phyloP scores from a whole-genome alignment of 92 coral and sea anemone species.

The Phenganax stokvisi region DNA sequence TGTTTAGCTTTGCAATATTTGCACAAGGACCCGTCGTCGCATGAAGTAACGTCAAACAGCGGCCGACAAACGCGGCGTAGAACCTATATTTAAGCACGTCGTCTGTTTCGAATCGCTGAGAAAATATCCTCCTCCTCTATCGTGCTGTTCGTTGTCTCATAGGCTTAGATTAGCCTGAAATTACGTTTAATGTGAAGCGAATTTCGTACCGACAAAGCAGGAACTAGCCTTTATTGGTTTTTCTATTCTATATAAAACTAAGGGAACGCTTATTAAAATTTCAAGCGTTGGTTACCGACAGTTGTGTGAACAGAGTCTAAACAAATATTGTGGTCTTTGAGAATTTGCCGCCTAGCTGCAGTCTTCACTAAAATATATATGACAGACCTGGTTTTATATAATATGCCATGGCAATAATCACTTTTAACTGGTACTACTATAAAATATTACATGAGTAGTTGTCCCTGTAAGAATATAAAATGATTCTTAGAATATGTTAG shows the following conservation, averaged over 20 bases:
- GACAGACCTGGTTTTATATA: no score
- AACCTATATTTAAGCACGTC: neutral
- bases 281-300: constrained; percentile 31
- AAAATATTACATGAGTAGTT: no score
- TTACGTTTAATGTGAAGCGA: constrained; percentile 2
- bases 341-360: constrained; percentile 19
- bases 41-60: constrained; percentile 17
- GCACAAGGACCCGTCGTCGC: constrained; percentile 7
- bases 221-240: constrained; percentile 14
- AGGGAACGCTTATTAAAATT: constrained; percentile 33
- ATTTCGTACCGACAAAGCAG: constrained; percentile 31
- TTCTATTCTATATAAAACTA: constrained; percentile 13
- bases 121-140: neutral
- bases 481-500: no score
- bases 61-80: constrained; percentile 17
- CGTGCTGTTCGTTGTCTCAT: neutral
- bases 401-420: no score
- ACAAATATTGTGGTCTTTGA: constrained; percentile 36
- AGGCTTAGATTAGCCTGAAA: constrained; percentile 3
- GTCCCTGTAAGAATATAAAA: no score
- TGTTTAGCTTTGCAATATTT: constrained; percentile 27
- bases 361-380: no score
- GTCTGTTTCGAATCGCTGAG: constrained; percentile 5
- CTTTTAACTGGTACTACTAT: no score
- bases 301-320: constrained; percentile 29